Evolutionary conservation across 1,140 invertebrate species (phyloP).

Genomic region (Lepidotrigona ventralis): DNA sequence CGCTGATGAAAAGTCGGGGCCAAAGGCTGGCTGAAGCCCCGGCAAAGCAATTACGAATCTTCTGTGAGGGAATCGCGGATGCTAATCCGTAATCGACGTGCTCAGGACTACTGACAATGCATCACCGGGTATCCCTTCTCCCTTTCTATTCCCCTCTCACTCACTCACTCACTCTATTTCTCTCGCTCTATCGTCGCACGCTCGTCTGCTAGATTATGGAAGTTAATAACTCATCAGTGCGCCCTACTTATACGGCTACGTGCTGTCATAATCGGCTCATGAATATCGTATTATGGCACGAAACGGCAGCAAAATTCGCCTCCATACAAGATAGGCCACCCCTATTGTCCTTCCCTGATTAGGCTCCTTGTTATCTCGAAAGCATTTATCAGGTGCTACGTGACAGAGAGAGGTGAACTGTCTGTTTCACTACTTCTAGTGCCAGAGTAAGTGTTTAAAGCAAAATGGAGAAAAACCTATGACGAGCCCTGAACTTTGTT

Average conservation of each 20-base stretch:
- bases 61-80: slow-evolving; percentile 43
- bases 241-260: slow-evolving; percentile 52
- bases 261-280: slow-evolving; percentile 62
- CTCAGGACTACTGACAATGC: slow-evolving; percentile 28
- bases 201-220: slow-evolving; percentile 55
- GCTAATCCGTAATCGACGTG: slow-evolving; percentile 42
- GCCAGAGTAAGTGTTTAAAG: neutral
- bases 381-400: slow-evolving; percentile 42
- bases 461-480: no score
- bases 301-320: slow-evolving; percentile 55
- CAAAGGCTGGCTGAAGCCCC: neutral
- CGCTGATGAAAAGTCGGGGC: neutral
- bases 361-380: slow-evolving; percentile 48
- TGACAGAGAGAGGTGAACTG: slow-evolving; percentile 6
- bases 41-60: slow-evolving; percentile 39
- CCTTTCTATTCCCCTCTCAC: neutral
- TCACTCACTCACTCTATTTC: neutral
- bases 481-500: neutral
- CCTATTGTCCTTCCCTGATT: slow-evolving; percentile 47
- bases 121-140: neutral
- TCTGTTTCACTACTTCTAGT: slow-evolving; percentile 26
- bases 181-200: slow-evolving; percentile 12
- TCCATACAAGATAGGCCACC: slow-evolving; percentile 35
- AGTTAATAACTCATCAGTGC: slow-evolving; percentile 64
- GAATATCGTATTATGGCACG: slow-evolving; percentile 64